Conservation (phyloP, 2,797 vertebrate species). For the Acipenser transmontanus region DNA sequence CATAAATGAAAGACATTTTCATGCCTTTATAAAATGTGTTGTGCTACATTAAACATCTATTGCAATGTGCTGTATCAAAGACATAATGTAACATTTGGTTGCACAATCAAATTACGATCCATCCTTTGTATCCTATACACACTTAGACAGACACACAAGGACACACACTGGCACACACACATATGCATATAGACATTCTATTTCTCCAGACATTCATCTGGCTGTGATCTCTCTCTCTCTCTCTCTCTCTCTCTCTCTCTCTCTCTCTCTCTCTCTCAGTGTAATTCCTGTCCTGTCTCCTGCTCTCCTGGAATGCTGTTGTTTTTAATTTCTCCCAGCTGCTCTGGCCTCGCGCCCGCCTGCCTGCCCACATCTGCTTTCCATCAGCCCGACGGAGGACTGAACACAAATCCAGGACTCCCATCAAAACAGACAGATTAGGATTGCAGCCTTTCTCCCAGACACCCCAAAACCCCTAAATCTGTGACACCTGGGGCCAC, state of each 20-base stretch:
- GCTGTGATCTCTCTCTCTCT: background rate
- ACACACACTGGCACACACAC: too few relatives aligned
- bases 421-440: slow-evolving; percentile 73
- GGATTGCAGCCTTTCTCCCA: slow-evolving; percentile 37
- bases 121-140: too few relatives aligned
- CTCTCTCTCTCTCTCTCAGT: slow-evolving; percentile 38
- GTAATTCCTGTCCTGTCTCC: slow-evolving; percentile 56
- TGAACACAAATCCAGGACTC: slow-evolving; percentile 71
- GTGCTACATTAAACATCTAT: too few relatives aligned
- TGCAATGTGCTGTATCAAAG: too few relatives aligned
- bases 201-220: too few relatives aligned
- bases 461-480: slow-evolving; percentile 23
- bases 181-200: background rate
- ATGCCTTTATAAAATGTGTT: too few relatives aligned
- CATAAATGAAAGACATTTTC: too few relatives aligned
- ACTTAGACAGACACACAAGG: too few relatives aligned
- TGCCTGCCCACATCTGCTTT: slow-evolving; percentile 85
- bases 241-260: slow-evolving; percentile 34
- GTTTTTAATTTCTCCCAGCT: slow-evolving; percentile 85
- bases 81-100: too few relatives aligned
- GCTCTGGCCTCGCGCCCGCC: slow-evolving; percentile 68
- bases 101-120: too few relatives aligned
- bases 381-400: slow-evolving; percentile 64
- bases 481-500: too few relatives aligned
- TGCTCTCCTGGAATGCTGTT: slow-evolving; percentile 74